phyloP scores from a whole-genome alignment of 2,113 vertebrate genomes.

The Chloebia gouldiae region DNA sequence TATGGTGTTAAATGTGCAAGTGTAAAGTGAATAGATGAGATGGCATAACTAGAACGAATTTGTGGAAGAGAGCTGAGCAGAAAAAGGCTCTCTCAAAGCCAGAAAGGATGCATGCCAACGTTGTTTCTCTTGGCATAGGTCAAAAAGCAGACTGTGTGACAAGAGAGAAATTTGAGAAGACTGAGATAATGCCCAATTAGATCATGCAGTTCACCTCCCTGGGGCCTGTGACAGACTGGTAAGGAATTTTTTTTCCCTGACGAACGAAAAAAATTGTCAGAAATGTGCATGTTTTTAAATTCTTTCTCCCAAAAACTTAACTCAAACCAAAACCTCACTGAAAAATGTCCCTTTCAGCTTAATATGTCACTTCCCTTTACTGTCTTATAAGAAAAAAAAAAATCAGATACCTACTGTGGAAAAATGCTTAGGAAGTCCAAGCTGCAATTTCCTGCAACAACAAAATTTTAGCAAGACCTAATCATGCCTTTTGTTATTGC shows the following conservation, averaged over 20 bases:
- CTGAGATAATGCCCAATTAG: constrained; percentile 63
- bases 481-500: neutral
- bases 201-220: constrained; percentile 59
- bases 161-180: constrained; percentile 62
- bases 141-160: constrained; percentile 64
- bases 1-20: neutral
- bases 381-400: neutral
- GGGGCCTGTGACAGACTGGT: constrained; percentile 15
- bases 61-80: constrained; percentile 49
- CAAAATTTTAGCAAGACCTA: neutral
- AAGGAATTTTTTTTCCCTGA: neutral
- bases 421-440: neutral
- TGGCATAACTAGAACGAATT: constrained; percentile 51
- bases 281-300: neutral
- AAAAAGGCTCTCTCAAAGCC: constrained; percentile 55
- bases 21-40: constrained; percentile 14
- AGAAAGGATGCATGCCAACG: constrained; percentile 50
- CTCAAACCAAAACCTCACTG: neutral
- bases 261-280: neutral
- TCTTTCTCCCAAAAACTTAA: neutral
- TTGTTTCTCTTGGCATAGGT: constrained; percentile 68
- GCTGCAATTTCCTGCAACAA: neutral
- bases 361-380: neutral
- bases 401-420: neutral
- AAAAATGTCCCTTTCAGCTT: neutral